Percentiles rank a stretch among this genome's conserved stretches.
Evolutionary conservation across 2,113 vertebrate genomes (phyloP).

Genomic region (Oriolus oriolus): DNA sequence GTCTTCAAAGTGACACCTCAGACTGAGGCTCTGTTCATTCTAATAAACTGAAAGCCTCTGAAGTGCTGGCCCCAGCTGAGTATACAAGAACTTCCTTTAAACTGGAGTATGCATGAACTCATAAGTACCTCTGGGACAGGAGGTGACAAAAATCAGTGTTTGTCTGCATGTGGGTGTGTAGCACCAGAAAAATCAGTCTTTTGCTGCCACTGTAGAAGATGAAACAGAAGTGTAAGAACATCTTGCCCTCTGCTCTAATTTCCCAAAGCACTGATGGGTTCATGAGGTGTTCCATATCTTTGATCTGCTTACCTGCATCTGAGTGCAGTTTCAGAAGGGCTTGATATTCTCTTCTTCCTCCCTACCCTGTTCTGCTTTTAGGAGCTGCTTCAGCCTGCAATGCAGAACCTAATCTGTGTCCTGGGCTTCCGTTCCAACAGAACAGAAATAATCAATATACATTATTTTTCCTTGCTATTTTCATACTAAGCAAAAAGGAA

Average conservation of each 20-base stretch:
- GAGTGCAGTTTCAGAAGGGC: background rate
- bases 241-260: background rate
- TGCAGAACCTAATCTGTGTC: background rate
- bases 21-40: background rate
- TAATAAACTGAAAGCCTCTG: background rate
- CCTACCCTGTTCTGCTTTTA: background rate
- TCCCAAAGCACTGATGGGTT: background rate
- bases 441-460: slow-evolving; percentile 19
- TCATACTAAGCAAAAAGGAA: background rate
- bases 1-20: background rate
- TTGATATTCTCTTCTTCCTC: background rate
- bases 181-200: background rate
- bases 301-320: background rate
- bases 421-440: background rate
- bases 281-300: background rate
- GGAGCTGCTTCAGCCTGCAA: background rate
- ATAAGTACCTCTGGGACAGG: background rate
- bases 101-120: background rate
- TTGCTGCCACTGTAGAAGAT: background rate
- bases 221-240: background rate
- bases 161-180: accelerated
- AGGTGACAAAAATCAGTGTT: background rate
- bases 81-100: background rate
- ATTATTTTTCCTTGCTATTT: background rate
- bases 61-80: background rate